Percentiles rank a stretch among this genome's conserved stretches.
Conservation (phyloP, 2,797 vertebrate species). For the Glossophaga mutica region DNA sequence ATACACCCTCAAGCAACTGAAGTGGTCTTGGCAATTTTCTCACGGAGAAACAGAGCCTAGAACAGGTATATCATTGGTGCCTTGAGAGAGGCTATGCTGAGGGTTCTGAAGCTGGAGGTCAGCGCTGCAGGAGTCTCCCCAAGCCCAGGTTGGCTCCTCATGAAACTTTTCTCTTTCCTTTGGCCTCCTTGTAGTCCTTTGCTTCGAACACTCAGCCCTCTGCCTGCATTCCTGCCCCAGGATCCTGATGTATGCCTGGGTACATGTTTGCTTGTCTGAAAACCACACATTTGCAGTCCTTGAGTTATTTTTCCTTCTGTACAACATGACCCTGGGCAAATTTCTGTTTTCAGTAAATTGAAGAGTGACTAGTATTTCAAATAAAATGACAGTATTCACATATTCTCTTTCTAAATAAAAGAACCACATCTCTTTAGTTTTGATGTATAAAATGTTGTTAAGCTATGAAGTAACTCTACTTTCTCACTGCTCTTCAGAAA, state of each 20-base stretch:
- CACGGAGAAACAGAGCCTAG: neutral
- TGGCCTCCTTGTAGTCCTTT: neutral
- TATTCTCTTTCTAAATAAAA: neutral
- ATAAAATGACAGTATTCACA: neutral
- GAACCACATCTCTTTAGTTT: neutral
- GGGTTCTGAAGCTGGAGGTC: neutral
- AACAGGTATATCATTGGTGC: neutral
- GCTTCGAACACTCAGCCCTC: neutral
- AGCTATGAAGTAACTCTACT: neutral
- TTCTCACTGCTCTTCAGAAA: neutral
- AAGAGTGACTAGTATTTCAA: neutral
- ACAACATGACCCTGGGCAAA: neutral
- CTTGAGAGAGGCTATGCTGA: neutral
- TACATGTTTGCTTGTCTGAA: neutral
- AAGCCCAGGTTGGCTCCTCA: neutral
- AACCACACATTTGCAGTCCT: neutral
- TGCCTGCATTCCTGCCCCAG: neutral
- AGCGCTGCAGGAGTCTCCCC: neutral
- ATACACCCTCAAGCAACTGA: neutral
- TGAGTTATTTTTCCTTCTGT: neutral
- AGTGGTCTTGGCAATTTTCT: neutral
- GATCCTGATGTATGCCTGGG: neutral
- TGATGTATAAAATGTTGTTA: neutral
- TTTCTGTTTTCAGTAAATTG: neutral
- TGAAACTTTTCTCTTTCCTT: neutral